phyloP scores from a whole-genome alignment of 2,797 vertebrate species.

The Jordanella pulchra region DNA sequence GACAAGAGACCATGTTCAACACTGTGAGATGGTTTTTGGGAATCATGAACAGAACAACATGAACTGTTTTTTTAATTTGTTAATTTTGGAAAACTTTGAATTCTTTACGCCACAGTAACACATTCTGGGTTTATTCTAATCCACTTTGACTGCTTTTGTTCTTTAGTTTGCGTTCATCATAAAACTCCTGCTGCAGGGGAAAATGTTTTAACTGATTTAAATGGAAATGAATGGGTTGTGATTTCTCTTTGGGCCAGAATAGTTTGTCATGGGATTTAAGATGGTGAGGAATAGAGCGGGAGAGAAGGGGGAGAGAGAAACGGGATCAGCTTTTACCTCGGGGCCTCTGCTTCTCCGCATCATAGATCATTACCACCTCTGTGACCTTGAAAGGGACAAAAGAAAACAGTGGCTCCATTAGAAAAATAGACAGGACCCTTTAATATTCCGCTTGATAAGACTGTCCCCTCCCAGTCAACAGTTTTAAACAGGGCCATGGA shows the following conservation, averaged over 20 bases:
- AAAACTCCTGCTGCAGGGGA: slow-evolving; percentile 10
- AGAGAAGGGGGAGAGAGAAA: slow-evolving; percentile 71
- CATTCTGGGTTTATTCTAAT: slow-evolving; percentile 5
- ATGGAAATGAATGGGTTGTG: slow-evolving; percentile 30
- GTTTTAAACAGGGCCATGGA: slow-evolving; percentile 16
- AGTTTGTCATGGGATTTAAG: slow-evolving; percentile 98
- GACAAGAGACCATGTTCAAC: slow-evolving; percentile 7
- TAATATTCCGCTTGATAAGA: slow-evolving; percentile 53
- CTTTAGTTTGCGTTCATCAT: slow-evolving; percentile 11
- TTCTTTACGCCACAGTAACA: neutral
- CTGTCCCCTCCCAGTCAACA: slow-evolving; percentile 13
- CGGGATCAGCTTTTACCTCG: slow-evolving; percentile 99
- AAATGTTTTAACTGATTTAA: slow-evolving; percentile 36
- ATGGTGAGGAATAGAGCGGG: slow-evolving; percentile 82
- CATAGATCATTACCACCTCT: slow-evolving; percentile 99
- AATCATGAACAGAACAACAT: slow-evolving; percentile 18
- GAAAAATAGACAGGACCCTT: slow-evolving; percentile 43
- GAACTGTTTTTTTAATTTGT: slow-evolving; percentile 6
- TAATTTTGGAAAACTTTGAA: neutral
- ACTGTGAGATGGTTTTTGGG: slow-evolving; percentile 20
- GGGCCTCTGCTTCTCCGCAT: slow-evolving; percentile 99
- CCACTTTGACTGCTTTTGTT: slow-evolving; percentile 16
- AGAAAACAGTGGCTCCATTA: slow-evolving; percentile 74
- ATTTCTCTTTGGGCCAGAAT: slow-evolving; percentile 83
- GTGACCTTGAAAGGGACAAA: slow-evolving; percentile 91